Percentiles rank a stretch among this genome's conserved stretches.
phyloP scores from a whole-genome alignment of 1,140 invertebrate species.

The Pogonomyrmex barbatus region DNA sequence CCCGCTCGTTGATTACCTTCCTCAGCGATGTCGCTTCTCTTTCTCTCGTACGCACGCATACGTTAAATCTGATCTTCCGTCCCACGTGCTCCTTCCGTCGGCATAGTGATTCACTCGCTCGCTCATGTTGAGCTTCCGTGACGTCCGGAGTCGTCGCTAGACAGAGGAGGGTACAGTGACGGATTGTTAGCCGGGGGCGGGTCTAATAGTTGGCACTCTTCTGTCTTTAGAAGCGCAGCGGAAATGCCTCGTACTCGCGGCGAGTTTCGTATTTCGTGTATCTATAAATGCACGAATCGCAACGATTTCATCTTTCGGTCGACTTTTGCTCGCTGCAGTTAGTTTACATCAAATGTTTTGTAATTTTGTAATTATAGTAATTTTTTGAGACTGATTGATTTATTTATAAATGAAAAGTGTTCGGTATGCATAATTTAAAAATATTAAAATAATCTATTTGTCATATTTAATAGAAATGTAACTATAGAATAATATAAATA shows the following conservation, averaged over 20 bases:
- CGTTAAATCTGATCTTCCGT: conserved; percentile 63
- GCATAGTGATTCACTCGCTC: conserved; percentile 63
- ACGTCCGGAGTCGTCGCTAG: conserved; percentile 56
- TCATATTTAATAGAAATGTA: conserved; percentile 10
- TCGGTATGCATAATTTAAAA: neutral
- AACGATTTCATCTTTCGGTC: conserved; percentile 37
- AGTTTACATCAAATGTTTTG: neutral
- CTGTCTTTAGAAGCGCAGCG: conserved; percentile 38
- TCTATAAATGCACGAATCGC: conserved; percentile 7
- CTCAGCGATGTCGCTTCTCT: conserved; percentile 31
- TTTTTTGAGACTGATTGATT: neutral
- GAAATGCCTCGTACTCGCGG: conserved; percentile 32
- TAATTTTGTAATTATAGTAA: neutral
- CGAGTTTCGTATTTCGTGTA: conserved; percentile 28
- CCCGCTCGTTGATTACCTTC: conserved; percentile 75
- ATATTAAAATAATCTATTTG: neutral
- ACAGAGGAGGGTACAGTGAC: conserved; percentile 58
- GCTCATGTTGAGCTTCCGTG: conserved; percentile 64
- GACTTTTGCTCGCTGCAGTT: neutral
- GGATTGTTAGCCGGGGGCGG: conserved; percentile 69
- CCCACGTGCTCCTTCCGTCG: conserved; percentile 35
- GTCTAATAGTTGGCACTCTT: conserved; percentile 57
- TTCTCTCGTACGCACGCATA: conserved; percentile 58
- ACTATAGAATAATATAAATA: neutral
- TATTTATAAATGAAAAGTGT: neutral